Evolutionary conservation across 1,140 invertebrate species (phyloP), one percentile per base, ranked within the genome.

Genomic region (Sminthurides bifidus): DNA sequence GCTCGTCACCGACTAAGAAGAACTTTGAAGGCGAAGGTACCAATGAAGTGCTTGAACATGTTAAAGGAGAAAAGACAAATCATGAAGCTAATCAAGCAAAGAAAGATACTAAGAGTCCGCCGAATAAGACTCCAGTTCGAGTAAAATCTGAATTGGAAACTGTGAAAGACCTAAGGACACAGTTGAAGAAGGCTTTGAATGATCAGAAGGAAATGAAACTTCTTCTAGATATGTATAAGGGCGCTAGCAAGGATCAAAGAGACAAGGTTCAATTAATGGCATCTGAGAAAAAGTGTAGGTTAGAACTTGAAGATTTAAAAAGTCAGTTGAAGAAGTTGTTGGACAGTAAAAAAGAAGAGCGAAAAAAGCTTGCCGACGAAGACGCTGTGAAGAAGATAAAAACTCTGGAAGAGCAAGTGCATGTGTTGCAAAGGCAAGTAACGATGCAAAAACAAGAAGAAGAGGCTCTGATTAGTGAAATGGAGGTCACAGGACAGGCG

Each of bases 401-500:
- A 66, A 88, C 92, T 69, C 71, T 94, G 37, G 92, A 98, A 69
- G 92, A 96, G 65, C 86, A 87, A 67, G 73, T 77, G 30, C 66
- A 70, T 43, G 70, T 75, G 21, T 67, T 79, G 21, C 75, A 77
- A 58, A 75, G 76, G 59, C 74, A 70, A 65, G 67, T 79, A 15
- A 67, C 76, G 12, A 70, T 71, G 30, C 59, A 65, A 43, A 65
- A 61, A 26, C 61, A 90, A 81, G 92, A 97, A 71, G 95, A 98
- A 72, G 94, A 98, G 70, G 92, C 92, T 1, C 73, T 99, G 49
- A 74, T 98, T 3, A 96, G 92, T 68, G 96, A 99, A 72, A 96
- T 98, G 89, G 96, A 99, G 71, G 92, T 97, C 1, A 99, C 93
- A 0, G 94, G 94, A 0, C 92, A 96, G 73, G 95, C 95, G 0